Evolutionary conservation across 2,113 vertebrate species (phyloP).

Genomic region (Phyllostomus discolor): DNA sequence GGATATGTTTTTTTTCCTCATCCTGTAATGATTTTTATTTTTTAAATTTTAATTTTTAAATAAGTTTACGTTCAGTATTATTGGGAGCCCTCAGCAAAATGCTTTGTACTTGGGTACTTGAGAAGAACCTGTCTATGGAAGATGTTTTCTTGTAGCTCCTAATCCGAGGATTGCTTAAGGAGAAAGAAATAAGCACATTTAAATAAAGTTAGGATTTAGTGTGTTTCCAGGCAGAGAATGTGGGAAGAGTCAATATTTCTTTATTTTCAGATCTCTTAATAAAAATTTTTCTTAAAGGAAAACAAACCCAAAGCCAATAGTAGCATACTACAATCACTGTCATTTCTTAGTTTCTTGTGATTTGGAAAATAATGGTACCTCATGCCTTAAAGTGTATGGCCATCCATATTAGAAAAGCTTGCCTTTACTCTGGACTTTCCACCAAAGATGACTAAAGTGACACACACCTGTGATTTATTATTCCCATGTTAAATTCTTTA

Average conservation of each 20-base stretch:
- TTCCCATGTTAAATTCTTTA: neutral
- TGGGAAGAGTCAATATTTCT: neutral
- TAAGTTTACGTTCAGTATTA: neutral
- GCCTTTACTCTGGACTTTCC: neutral
- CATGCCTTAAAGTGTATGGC: neutral
- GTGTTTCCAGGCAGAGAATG: neutral
- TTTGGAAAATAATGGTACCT: neutral
- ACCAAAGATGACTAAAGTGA: neutral
- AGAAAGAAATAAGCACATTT: conserved; percentile 2
- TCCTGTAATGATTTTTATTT: neutral
- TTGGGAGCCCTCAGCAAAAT: neutral
- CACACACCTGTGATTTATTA: neutral
- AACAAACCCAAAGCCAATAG: neutral
- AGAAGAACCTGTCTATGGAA: neutral
- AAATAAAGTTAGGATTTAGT: conserved; percentile 23
- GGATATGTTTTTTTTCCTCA: neutral
- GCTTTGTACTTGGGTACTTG: neutral
- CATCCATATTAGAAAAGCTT: neutral
- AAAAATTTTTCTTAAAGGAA: neutral
- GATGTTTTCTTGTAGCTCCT: neutral
- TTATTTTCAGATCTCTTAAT: neutral
- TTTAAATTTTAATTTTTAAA: neutral
- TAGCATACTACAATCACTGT: neutral
- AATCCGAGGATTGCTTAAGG: neutral
- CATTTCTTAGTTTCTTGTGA: neutral